A percentile compares a stretch with the other conserved stretches of the same genome.
phyloP scores from a whole-genome alignment of 2,797 vertebrate species.

The Salarias fasciatus region DNA sequence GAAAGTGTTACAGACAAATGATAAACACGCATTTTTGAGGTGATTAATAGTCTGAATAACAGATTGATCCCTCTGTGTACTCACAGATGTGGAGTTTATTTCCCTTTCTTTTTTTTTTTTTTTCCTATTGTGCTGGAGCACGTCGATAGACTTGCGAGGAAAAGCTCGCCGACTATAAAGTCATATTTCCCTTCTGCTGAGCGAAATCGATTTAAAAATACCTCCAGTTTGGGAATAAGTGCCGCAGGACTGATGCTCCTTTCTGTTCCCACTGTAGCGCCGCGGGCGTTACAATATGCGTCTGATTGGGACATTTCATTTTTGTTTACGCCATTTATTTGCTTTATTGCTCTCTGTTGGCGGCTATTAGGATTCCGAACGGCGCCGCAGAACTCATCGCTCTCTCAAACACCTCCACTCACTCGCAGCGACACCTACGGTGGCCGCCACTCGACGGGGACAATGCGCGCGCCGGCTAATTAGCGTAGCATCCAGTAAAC shows the following conservation, averaged over 20 bases:
- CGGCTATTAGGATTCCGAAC: constrained; percentile 46
- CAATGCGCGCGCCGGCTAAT: constrained; percentile 49
- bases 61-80: constrained; percentile 63
- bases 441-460: constrained; percentile 48
- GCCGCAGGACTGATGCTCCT: constrained; percentile 31
- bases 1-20: constrained; percentile 74
- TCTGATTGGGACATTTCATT: constrained; percentile 59
- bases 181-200: constrained; percentile 36
- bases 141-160: constrained; percentile 10
- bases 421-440: constrained; percentile 22
- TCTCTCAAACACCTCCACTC: not conserved
- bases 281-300: constrained; percentile 41
- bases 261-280: constrained; percentile 19
- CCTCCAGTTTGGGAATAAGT: constrained; percentile 43
- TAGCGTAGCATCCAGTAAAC: constrained; percentile 46
- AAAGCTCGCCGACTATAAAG: no score
- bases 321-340: constrained; percentile 52
- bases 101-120: not conserved
- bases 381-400: constrained; percentile 31
- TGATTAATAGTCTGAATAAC: constrained; percentile 78
- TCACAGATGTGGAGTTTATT: constrained; percentile 52
- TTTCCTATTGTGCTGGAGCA: constrained; percentile 31
- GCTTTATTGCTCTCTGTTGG: constrained; percentile 58
- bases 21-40: constrained; percentile 78
- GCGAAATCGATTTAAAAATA: constrained; percentile 49